Percentiles rank a stretch among this genome's conserved stretches.
Conservation (phyloP, 2,888 invertebrate genomes). For the Lissocephala sabroskyi region DNA sequence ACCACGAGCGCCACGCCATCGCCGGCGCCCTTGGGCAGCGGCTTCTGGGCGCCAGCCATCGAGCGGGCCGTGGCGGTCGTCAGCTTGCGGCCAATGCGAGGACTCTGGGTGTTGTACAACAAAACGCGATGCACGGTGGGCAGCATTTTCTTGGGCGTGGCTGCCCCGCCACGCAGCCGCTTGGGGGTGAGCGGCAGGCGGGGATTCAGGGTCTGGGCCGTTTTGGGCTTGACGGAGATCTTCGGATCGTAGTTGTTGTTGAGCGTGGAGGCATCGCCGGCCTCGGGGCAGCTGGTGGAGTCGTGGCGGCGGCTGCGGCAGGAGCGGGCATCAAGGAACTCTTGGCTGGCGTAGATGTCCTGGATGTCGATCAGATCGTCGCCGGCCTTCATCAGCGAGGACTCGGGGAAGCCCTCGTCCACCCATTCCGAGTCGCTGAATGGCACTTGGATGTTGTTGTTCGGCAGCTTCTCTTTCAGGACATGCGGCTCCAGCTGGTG, state of each 20-base stretch:
- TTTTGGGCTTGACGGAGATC: slow-evolving; percentile 14
- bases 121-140: slow-evolving; percentile 64
- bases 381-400: slow-evolving; percentile 33
- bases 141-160: slow-evolving; percentile 46
- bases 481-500: slow-evolving; percentile 35
- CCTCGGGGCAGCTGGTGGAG: slow-evolving; percentile 24
- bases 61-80: too few species aligned
- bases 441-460: slow-evolving; percentile 35
- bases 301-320: slow-evolving; percentile 35
- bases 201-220: slow-evolving; percentile 14
- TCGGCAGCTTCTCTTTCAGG: slow-evolving; percentile 43
- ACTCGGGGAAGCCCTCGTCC: slow-evolving; percentile 25
- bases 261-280: slow-evolving; percentile 14
- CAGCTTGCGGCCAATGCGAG: slow-evolving; percentile 52
- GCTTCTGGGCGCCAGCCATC: not conserved
- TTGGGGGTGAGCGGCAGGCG: slow-evolving; percentile 54
- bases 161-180: slow-evolving; percentile 23
- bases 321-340: slow-evolving; percentile 20
- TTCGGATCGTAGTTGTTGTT: slow-evolving; percentile 21
- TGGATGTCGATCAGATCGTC: slow-evolving; percentile 24
- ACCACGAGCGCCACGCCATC: slow-evolving; percentile 24
- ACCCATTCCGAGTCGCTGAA: too few species aligned
- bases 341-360: slow-evolving; percentile 22
- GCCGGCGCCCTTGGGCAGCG: slow-evolving; percentile 2
- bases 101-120: slow-evolving; percentile 68